Evolutionary conservation across 92 coral and sea anemone species (phyloP).

Genomic region (Bergia sp.): DNA sequence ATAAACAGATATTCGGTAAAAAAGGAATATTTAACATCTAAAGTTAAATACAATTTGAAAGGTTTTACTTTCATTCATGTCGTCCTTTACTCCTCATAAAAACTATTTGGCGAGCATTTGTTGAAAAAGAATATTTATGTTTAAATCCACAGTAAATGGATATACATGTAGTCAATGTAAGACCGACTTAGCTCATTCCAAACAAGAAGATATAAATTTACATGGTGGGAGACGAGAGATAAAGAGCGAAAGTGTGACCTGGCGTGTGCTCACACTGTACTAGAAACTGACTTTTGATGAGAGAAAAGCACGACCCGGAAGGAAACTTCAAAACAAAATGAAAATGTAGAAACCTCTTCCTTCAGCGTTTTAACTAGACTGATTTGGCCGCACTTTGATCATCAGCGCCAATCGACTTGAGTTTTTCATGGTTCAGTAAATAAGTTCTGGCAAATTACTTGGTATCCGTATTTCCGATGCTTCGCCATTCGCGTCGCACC

Average conservation of each 20-base stretch:
- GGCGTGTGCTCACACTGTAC: no score
- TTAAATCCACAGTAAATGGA: no score
- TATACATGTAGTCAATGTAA: no score
- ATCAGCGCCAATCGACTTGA: not conserved
- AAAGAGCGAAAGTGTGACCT: no score
- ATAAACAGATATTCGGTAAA: no score
- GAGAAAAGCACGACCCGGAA: no score
- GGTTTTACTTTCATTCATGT: not conserved
- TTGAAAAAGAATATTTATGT: not conserved
- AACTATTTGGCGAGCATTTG: not conserved
- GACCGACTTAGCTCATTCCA: not conserved
- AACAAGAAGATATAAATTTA: not conserved
- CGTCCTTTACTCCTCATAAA: not conserved
- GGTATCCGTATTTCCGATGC: not conserved
- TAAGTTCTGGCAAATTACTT: not conserved
- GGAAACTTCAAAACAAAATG: not conserved
- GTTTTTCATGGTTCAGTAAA: not conserved
- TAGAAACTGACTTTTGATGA: no score
- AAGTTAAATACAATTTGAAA: no score
- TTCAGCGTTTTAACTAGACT: not conserved
- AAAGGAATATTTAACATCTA: no score
- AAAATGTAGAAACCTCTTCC: not conserved
- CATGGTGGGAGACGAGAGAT: no score
- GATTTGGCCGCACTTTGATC: not conserved
- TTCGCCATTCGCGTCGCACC: not conserved